phyloP scores from a whole-genome alignment of 2,888 invertebrate species.

The Aporophyla nigra region DNA sequence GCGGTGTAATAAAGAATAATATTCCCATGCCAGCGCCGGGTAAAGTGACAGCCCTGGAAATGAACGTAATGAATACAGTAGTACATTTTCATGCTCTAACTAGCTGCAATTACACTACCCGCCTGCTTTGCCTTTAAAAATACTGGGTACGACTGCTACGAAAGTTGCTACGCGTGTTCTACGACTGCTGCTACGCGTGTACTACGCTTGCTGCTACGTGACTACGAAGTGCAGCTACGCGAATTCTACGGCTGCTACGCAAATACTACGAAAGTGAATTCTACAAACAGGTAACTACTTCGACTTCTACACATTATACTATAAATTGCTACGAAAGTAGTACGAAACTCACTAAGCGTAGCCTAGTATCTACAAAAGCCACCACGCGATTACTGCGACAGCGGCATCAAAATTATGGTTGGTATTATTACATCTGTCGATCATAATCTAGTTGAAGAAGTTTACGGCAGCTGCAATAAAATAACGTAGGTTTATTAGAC shows the following conservation, averaged over 20 bases:
- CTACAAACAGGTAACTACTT: not conserved
- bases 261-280: not conserved
- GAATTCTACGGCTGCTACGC: not conserved
- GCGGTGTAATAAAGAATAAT: slow-evolving; percentile 94
- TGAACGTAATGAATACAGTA: slow-evolving; percentile 9
- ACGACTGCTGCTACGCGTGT: not conserved
- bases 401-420: no score
- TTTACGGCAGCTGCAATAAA: not conserved
- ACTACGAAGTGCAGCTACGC: not conserved
- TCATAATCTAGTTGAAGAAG: not conserved
- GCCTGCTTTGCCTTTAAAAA: not conserved
- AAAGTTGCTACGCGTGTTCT: not conserved
- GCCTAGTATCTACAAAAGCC: no score
- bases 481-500: not conserved
- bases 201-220: not conserved
- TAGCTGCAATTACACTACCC: not conserved
- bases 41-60: slow-evolving; percentile 91
- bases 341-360: no score
- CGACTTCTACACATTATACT: not conserved
- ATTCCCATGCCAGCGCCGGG: slow-evolving; percentile 94
- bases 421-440: not conserved
- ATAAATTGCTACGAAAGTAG: no score
- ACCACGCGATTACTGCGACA: no score
- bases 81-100: not conserved
- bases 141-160: not conserved